phyloP scores from a whole-genome alignment of 2,888 invertebrate species.

The Pachycephus smyrnensis region DNA sequence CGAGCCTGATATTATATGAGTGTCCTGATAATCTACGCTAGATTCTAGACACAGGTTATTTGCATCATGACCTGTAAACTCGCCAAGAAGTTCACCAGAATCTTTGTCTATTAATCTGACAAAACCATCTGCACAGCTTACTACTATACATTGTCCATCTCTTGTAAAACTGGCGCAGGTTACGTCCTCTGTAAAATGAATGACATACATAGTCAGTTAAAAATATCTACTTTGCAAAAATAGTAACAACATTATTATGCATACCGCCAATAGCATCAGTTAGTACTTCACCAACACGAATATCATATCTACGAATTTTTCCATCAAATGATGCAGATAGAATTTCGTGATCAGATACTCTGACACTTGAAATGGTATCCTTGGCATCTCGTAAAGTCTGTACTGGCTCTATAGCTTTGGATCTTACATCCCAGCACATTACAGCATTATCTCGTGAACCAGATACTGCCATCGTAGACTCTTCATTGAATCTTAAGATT shows the following conservation, averaged over 20 bases:
- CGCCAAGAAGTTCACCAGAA: constrained; percentile 80
- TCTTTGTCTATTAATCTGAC: constrained; percentile 91
- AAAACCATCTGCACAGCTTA: constrained; percentile 85
- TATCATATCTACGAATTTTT: constrained; percentile 88
- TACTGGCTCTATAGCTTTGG: constrained; percentile 77
- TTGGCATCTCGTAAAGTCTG: constrained; percentile 92
- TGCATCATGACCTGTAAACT: constrained; percentile 86
- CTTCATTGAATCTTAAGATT: constrained; percentile 83
- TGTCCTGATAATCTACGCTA: constrained; percentile 85
- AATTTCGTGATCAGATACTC: constrained; percentile 91
- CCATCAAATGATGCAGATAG: constrained; percentile 91
- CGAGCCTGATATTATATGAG: constrained; percentile 90
- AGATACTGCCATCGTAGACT: constrained; percentile 91
- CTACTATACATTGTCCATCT: constrained; percentile 92
- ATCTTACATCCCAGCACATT: constrained; percentile 89
- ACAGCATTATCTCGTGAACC: constrained; percentile 95
- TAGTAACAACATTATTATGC: constrained; percentile 22
- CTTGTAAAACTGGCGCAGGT: constrained; percentile 87
- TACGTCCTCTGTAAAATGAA: constrained; percentile 73
- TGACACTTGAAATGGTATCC: constrained; percentile 85
- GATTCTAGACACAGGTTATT: constrained; percentile 90
- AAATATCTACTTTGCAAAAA: constrained; percentile 8
- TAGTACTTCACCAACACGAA: constrained; percentile 85
- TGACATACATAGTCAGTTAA: not conserved
- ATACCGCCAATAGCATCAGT: constrained; percentile 87